Base-by-base conservation (phyloP, 2,113 vertebrate species). In the Pithys albifrons region DNA sequence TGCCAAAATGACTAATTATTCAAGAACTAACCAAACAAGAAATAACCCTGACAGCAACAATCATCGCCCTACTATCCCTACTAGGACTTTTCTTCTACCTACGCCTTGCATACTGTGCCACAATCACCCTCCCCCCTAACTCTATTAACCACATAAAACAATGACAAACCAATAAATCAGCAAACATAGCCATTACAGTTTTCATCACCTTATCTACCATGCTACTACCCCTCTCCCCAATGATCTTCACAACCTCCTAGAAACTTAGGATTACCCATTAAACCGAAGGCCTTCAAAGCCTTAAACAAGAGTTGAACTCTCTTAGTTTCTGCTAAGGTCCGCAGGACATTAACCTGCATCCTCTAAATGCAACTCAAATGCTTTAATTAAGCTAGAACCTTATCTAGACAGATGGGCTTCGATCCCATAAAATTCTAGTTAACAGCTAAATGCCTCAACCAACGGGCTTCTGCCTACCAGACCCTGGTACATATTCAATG, bases 401-500 rank as follows among this genome's bases (percentile, higher is more conserved):
- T n/a, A 3, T 4, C 45, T 77, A 62, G 58, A 2, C 6, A 39
- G 45, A 19, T 51, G 58, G 74, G 45, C 28, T 5, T 62, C 4
- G 17, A 51, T 19, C 74, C 74, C 58, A 64, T 0, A 0, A 77
- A 0, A 7, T 0, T 12, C 1, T 62, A 64, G 46, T 78, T 78
- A 78, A 78, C 75, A 64, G 48, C 59, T 52, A 64, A 1, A 12
- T 20, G 46, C 75, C 35, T 4, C 0, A 64, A 64, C 29, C 46
- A 39, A 27, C 37, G 4, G 35, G 59, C 75, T 2, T 64, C 75
- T 28, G 4, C 13, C 75, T 78, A 41, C 1, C 1, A 66, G 46
- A 7, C 46, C 1, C 59, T 3, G 41, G 33, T 2, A 4, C 41
- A 12, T 1, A 0, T 3, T 1, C 2, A 43, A 27, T 3, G 13